Percentiles rank a stretch among this genome's conserved stretches.
Evolutionary conservation across 2,888 invertebrate genomes (phyloP).

Genomic region (Blera fallax): DNA sequence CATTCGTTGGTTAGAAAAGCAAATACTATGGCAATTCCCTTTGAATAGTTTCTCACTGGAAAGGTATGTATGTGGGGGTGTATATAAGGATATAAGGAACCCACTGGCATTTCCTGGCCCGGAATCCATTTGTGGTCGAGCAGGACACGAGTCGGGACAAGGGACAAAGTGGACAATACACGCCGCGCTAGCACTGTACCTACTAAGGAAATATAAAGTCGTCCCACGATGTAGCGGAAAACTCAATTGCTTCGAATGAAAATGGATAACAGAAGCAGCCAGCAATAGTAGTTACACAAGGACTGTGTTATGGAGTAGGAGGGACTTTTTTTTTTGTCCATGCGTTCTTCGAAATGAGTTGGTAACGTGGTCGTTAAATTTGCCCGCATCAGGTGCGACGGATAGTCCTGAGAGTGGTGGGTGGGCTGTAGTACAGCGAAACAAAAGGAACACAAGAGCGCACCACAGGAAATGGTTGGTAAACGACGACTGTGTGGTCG

Average conservation of each 20-base stretch:
- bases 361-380: conserved; percentile 65
- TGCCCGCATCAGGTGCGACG: conserved; percentile 65
- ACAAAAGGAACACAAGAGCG: conserved; percentile 25
- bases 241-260: conserved; percentile 65
- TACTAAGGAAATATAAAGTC: conserved; percentile 56
- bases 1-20: conserved; percentile 42
- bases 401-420: conserved; percentile 20
- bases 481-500: conserved; percentile 38
- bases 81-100: background rate
- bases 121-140: conserved; percentile 58
- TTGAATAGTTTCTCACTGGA: conserved; percentile 48
- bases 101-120: conserved; percentile 1
- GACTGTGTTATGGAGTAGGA: too few relatives aligned
- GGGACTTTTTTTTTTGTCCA: conserved; percentile 16
- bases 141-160: conserved; percentile 25
- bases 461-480: conserved; percentile 42
- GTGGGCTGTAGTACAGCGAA: background rate
- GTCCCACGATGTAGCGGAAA: conserved; percentile 61
- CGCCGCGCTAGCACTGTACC: background rate
- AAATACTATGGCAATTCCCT: conserved; percentile 49
- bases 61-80: conserved; percentile 3
- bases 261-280: conserved; percentile 39
- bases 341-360: conserved; percentile 16
- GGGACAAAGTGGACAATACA: conserved; percentile 36
- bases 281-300: background rate